Evolutionary conservation across 1,140 invertebrate species (phyloP).

Genomic region (Penaeus japonicus): DNA sequence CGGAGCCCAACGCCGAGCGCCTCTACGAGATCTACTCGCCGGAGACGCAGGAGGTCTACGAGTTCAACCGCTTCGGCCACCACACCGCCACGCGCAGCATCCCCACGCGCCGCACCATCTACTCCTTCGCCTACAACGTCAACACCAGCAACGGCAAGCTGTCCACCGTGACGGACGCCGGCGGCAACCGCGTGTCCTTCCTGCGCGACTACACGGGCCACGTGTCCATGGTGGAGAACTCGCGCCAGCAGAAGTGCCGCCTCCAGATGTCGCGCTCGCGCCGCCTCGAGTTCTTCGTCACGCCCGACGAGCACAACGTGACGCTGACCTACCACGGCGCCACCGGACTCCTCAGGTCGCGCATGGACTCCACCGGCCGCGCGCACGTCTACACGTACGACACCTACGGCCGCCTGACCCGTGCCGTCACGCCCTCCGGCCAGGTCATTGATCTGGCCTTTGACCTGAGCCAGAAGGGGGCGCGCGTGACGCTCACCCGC

Average conservation of each 20-base stretch:
- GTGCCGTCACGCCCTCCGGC: slow-evolving; percentile 90
- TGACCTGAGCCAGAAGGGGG: slow-evolving; percentile 86
- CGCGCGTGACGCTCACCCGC: slow-evolving; percentile 82
- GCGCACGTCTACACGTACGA: slow-evolving; percentile 96
- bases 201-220: slow-evolving; percentile 77
- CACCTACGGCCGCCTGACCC: slow-evolving; percentile 88
- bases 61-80: slow-evolving; percentile 95
- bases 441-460: slow-evolving; percentile 85
- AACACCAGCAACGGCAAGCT: slow-evolving; percentile 96
- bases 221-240: slow-evolving; percentile 73
- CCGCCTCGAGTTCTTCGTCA: slow-evolving; percentile 69
- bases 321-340: slow-evolving; percentile 90
- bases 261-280: slow-evolving; percentile 75
- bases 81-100: slow-evolving; percentile 92
- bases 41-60: slow-evolving; percentile 93
- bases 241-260: slow-evolving; percentile 90
- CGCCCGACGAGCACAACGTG: slow-evolving; percentile 57
- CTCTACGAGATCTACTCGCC: slow-evolving; percentile 95
- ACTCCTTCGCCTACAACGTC: slow-evolving; percentile 93
- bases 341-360: slow-evolving; percentile 85
- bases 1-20: slow-evolving; percentile 76
- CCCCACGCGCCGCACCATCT: slow-evolving; percentile 88
- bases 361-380: slow-evolving; percentile 87
- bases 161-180: slow-evolving; percentile 88
- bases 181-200: slow-evolving; percentile 91